phyloP scores from a whole-genome alignment of 2,888 invertebrate species.

The Nephrocerus scutellatus region DNA sequence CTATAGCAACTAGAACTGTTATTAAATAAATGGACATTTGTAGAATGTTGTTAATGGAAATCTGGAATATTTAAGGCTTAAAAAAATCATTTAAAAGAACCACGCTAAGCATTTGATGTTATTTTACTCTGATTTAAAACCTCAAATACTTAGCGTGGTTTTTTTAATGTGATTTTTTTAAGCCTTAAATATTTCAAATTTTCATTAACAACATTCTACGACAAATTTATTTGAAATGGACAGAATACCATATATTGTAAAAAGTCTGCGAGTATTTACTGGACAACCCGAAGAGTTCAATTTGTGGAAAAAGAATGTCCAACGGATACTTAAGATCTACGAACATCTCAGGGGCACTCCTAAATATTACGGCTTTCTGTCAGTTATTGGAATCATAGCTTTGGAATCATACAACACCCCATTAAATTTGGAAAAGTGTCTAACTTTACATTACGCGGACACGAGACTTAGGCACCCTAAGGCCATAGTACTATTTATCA shows the following conservation, averaged over 20 bases:
- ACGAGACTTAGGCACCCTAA: slow-evolving; percentile 7
- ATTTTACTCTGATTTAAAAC: no score
- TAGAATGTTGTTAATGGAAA: no score
- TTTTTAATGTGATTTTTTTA: no score
- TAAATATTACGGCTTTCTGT: slow-evolving; percentile 8
- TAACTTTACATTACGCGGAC: slow-evolving; percentile 6
- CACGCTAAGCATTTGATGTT: no score
- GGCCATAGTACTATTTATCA: slow-evolving; percentile 4
- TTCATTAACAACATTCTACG: no score
- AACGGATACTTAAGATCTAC: slow-evolving; percentile 9
- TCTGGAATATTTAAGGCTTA: no score
- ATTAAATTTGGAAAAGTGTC: neutral
- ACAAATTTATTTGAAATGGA: slow-evolving; percentile 6
- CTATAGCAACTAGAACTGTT: no score
- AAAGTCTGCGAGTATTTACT: slow-evolving; percentile 3
- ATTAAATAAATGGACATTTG: no score
- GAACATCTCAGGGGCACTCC: slow-evolving; percentile 8
- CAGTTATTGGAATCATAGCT: slow-evolving; percentile 4
- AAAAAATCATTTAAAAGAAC: no score
- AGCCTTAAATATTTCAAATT: no score
- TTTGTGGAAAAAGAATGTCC: slow-evolving; percentile 9
- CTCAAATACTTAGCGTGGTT: no score
- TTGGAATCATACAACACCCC: slow-evolving; percentile 5
- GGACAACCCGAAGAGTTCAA: slow-evolving; percentile 6
- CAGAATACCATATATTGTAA: no score